Evolutionary conservation across 1,140 invertebrate species (phyloP).

Genomic region (Eubasilissa regina): DNA sequence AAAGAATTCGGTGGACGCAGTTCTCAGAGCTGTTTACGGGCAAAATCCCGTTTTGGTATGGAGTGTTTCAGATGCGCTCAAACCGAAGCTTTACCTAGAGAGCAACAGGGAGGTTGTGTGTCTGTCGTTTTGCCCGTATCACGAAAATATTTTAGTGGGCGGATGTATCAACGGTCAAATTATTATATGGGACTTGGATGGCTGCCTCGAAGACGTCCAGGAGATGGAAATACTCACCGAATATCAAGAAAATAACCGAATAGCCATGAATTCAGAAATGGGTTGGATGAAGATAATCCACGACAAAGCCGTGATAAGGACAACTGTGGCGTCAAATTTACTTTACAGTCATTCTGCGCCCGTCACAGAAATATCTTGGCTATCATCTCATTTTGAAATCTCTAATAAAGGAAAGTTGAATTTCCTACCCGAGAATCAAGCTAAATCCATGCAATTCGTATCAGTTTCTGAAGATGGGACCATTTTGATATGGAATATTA

Average conservation of each 20-base stretch:
- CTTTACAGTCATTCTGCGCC: conserved; percentile 75
- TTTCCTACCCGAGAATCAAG: conserved; percentile 64
- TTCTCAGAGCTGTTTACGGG: conserved; percentile 71
- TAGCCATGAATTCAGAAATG: conserved; percentile 75
- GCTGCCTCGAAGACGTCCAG: conserved; percentile 78
- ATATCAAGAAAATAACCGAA: conserved; percentile 75
- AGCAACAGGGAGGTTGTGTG: conserved; percentile 76
- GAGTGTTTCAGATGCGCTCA: conserved; percentile 80
- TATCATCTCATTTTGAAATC: conserved; percentile 75
- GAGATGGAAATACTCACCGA: conserved; percentile 75
- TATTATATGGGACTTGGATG: conserved; percentile 81
- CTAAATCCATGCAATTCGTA: conserved; percentile 76
- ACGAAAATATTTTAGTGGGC: conserved; percentile 79
- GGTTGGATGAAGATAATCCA: conserved; percentile 78
- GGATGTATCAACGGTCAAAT: conserved; percentile 83
- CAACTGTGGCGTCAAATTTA: conserved; percentile 76
- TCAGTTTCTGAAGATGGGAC: conserved; percentile 78
- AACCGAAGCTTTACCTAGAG: conserved; percentile 80
- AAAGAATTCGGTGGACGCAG: conserved; percentile 65
- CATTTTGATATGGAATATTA: conserved; percentile 82
- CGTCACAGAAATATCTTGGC: conserved; percentile 79
- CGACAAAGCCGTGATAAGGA: conserved; percentile 72
- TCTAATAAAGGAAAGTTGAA: conserved; percentile 74
- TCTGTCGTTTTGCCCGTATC: conserved; percentile 78
- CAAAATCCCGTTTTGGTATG: conserved; percentile 80